phyloP scores from a whole-genome alignment of 2,113 vertebrate species.

The Montifringilla adamsi region DNA sequence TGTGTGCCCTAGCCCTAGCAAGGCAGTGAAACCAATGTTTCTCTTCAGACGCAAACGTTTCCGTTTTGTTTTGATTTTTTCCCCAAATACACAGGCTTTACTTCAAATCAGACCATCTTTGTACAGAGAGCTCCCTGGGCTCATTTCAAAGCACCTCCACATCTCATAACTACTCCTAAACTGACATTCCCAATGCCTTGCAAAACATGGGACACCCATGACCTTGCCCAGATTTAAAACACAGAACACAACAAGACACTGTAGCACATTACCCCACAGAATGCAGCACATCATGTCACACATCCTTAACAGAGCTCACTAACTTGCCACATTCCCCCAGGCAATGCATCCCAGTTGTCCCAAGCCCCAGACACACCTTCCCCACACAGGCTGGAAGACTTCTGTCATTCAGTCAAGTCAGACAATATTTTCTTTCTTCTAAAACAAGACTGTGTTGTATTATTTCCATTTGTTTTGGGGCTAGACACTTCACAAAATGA shows the following conservation, averaged over 20 bases:
- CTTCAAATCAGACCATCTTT: background rate
- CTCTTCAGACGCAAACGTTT: background rate
- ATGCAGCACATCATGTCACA: rapidly evolving
- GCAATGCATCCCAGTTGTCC: background rate
- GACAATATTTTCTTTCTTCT: background rate
- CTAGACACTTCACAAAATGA: background rate
- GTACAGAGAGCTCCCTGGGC: background rate
- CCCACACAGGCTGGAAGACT: rapidly evolving
- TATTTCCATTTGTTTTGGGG: background rate
- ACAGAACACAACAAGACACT: background rate
- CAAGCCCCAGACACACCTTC: background rate
- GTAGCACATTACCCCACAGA: background rate
- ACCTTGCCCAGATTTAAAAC: background rate
- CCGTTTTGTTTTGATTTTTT: background rate
- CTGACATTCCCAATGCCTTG: background rate
- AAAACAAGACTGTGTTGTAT: background rate
- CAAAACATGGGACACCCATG: background rate
- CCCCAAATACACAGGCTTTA: background rate
- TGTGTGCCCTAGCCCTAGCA: background rate
- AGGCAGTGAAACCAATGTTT: background rate
- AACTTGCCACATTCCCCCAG: background rate
- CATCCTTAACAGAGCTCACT: background rate
- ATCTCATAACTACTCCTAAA: background rate
- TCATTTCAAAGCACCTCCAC: background rate
- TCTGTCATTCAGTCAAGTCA: background rate